These are phyloP conservation scores for Eonycteris spelaea DNA, from an alignment of 2,113 vertebrate genomes.

Conservation along the genomic window DNA sequence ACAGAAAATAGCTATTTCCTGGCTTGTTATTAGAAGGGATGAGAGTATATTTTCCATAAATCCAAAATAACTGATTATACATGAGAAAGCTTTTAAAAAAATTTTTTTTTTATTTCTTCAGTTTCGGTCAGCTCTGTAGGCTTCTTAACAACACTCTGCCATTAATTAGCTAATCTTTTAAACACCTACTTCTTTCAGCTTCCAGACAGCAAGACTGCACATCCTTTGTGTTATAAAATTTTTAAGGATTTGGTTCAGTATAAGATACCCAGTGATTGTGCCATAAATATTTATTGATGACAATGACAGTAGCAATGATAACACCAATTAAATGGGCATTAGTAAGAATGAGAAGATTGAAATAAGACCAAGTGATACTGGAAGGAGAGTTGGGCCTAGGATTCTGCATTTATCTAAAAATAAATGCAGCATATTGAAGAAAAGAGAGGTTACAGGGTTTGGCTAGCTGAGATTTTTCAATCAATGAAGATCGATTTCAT, in stretches of 20 bases:
- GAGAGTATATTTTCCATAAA: slow-evolving; percentile 55
- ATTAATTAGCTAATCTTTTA: slow-evolving; percentile 15
- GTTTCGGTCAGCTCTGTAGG: neutral
- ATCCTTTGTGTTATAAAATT: neutral
- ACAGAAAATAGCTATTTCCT: slow-evolving; percentile 70
- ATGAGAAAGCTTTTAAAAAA: neutral
- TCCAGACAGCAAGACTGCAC: neutral
- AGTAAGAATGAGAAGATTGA: neutral
- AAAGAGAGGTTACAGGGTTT: neutral
- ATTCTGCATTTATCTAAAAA: slow-evolving; percentile 8
- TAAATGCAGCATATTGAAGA: neutral
- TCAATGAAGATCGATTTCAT: neutral
- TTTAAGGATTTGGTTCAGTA: neutral
- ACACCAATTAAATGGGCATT: neutral
- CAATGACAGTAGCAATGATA: neutral
- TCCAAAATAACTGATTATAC: slow-evolving; percentile 62
- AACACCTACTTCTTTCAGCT: neutral
- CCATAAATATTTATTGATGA: slow-evolving; percentile 28
- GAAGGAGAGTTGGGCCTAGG: neutral
- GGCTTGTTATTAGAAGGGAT: slow-evolving; percentile 66
- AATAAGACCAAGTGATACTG: neutral
- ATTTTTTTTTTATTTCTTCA: neutral
- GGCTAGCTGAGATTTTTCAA: neutral
- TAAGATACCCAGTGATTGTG: neutral
- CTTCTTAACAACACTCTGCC: neutral